Base-by-base conservation (phyloP, 2,888 invertebrate genomes). In the Agonopterix alstromeriana region DNA sequence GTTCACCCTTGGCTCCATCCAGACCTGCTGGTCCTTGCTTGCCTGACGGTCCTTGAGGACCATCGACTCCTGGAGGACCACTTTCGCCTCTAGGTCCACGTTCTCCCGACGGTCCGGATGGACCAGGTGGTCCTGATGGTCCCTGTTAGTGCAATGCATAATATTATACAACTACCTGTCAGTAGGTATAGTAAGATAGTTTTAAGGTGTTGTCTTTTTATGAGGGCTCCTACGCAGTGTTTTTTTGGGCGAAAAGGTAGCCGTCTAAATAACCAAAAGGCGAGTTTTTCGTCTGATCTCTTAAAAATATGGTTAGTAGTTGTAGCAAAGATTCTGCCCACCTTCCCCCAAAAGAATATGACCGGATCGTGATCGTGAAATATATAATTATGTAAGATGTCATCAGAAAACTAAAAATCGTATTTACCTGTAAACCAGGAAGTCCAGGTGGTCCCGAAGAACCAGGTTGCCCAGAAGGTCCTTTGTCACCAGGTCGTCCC, bases 401-500 rank as follows among this genome's bases (percentile, higher is more conserved):
- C 5, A 27, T 27, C 5, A 0, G 5, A 27, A 27, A 27, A 27
- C 27, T 27, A 27, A 5, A 3, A 27, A 38, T 38, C 38, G 10
- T 3, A 9, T 74, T 77, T 79, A 94, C 94, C 58, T 92, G 92
- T 59, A 93, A 79, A 57, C 95, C 95, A 47, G 93, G 92, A 10
- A 91, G 82, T 53, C 95, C 95, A 9, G 90, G 72, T 17, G 90
- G 72, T 47, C 95, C 95, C 9, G 92, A 82, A 46, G 86, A 77
- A 3, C 95, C 95, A 5, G 91, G 76, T 47, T 90, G 78, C 47
- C 94, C 94, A 10, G 89, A 75, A 0, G 94, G 94, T 46, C 94
- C 95, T 66, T 94, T 95, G 65, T 95, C 95, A 14, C 95, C 95
- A 12, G 92, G 90, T 54, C 94, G 82, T 36, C 95, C 95, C 2